A percentile compares a stretch with the other conserved stretches of the same genome.
phyloP scores from a whole-genome alignment of 2,113 vertebrate species.

The Mastomys natalensis region DNA sequence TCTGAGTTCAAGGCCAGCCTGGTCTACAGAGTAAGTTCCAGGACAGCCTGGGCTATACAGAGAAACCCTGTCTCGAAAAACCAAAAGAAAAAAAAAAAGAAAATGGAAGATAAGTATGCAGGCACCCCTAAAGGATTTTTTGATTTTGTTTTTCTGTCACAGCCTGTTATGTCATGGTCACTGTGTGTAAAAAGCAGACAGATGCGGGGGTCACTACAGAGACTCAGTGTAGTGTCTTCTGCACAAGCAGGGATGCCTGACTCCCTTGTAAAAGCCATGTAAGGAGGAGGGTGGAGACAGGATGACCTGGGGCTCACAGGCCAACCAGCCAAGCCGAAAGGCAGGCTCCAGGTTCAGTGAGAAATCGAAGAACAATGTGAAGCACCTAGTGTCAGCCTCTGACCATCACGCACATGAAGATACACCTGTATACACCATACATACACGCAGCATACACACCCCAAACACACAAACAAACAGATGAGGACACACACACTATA shows the following conservation, averaged over 20 bases:
- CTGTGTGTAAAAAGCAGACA: background rate
- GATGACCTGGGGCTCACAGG: background rate
- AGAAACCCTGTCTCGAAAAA: no score
- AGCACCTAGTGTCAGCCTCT: background rate
- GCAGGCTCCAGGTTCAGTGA: background rate
- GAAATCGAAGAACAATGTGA: background rate
- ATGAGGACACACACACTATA: background rate
- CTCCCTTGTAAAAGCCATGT: background rate
- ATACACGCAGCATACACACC: background rate
- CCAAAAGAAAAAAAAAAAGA: no score
- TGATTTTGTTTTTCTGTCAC: background rate
- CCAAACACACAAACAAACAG: background rate
- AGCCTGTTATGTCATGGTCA: background rate
- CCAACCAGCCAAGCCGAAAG: background rate
- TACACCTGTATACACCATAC: no score
- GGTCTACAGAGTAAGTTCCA: no score
- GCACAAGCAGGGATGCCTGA: no score
- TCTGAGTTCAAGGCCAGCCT: no score
- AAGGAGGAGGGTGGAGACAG: background rate
- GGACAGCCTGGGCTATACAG: no score
- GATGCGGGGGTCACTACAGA: no score
- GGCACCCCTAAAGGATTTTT: background rate
- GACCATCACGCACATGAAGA: background rate
- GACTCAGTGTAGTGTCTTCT: no score
- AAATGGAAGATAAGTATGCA: background rate